These are phyloP conservation scores for Platanista minor DNA, from an alignment of 2,113 vertebrate species.

Conservation along the genomic window DNA sequence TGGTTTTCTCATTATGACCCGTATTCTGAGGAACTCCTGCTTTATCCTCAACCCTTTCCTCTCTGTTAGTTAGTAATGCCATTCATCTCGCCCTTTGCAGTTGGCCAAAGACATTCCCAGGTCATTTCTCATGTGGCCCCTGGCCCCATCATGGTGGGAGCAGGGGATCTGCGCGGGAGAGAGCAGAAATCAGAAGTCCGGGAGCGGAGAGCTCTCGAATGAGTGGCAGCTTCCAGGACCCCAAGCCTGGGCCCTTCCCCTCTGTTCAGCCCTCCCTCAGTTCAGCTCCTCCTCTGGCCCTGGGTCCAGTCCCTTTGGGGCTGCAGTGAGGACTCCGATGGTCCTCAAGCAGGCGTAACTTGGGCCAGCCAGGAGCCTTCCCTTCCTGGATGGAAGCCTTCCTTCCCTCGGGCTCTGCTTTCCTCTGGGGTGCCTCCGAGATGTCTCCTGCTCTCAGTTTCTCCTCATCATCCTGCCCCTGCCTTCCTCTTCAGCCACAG, in stretches of 20 bases:
- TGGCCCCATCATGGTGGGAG: background rate
- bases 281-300: background rate
- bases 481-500: background rate
- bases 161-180: background rate
- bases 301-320: background rate
- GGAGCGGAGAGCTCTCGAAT: background rate
- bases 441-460: background rate
- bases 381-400: background rate
- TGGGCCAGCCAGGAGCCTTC: slow-evolving; percentile 10
- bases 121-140: background rate
- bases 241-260: background rate
- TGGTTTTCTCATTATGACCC: background rate
- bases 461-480: background rate
- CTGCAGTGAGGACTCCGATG: background rate
- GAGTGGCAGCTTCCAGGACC: background rate
- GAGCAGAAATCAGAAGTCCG: background rate
- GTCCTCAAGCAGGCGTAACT: background rate
- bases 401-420: background rate
- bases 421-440: background rate
- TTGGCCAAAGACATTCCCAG: background rate
- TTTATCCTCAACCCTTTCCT: background rate
- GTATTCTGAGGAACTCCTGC: background rate
- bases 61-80: background rate
- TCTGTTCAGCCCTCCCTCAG: background rate
- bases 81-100: background rate